phyloP scores from a whole-genome alignment of 2,113 vertebrate species.

The Mustela nigripes region DNA sequence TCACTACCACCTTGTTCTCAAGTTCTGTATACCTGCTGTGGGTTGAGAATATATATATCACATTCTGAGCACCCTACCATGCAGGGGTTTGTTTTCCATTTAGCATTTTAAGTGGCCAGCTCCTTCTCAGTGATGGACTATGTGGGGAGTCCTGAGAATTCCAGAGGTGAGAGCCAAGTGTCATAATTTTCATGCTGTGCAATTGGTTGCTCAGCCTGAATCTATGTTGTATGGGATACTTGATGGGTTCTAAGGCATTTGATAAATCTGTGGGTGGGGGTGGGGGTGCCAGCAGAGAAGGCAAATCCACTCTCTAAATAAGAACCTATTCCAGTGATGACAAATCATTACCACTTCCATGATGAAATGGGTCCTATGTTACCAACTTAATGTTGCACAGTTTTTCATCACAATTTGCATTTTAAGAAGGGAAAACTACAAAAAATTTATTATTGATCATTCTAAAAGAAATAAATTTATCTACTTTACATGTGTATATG shows the following conservation, averaged over 20 bases:
- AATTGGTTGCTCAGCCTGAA: neutral
- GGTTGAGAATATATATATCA: neutral
- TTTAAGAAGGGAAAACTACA: neutral
- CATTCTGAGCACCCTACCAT: neutral
- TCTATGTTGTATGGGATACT: neutral
- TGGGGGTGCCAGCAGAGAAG: neutral
- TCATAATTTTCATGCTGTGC: neutral
- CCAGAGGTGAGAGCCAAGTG: neutral
- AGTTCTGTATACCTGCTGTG: neutral
- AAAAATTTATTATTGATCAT: neutral
- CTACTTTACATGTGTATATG: neutral
- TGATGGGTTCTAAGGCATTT: neutral
- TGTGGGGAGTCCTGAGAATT: neutral
- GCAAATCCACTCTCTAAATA: neutral
- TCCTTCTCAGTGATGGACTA: neutral
- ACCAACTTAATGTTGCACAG: neutral
- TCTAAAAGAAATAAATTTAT: neutral
- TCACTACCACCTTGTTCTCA: neutral
- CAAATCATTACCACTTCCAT: neutral
- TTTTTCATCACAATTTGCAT: neutral
- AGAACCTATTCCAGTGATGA: neutral
- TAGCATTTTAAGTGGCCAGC: neutral
- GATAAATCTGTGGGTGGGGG: neutral
- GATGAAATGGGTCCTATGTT: neutral
- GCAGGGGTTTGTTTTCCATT: neutral